Evolutionary conservation across 2,113 vertebrate genomes (phyloP).

Genomic region (Triplophysa rosa): DNA sequence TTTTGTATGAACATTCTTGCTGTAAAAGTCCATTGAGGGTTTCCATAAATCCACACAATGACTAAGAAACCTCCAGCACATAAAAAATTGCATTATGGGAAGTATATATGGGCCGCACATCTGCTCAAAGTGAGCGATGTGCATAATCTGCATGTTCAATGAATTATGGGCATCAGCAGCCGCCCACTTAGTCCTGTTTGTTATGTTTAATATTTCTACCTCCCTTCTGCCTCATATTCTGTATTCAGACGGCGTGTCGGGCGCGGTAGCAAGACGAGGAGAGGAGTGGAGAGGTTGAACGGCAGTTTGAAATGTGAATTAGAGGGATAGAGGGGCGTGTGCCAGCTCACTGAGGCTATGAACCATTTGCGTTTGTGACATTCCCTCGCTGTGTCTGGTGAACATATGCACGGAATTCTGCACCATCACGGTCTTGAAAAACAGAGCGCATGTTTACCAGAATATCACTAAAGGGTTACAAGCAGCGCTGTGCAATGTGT

Average conservation of each 20-base stretch:
- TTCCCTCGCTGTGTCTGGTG: constrained; percentile 11
- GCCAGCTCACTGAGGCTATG: not conserved
- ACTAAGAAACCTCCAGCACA: not conserved
- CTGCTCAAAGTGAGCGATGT: constrained; percentile 69
- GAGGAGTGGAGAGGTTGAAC: constrained; percentile 21
- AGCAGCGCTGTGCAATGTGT: not conserved
- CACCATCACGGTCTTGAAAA: not conserved
- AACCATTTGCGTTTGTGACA: constrained; percentile 27
- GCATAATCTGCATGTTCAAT: constrained; percentile 72
- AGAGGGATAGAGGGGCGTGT: constrained; percentile 12
- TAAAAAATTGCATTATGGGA: constrained; percentile 61
- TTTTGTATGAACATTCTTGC: too few species aligned
- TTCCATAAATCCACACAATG: too few species aligned
- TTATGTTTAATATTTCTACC: constrained; percentile 27
- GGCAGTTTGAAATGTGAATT: constrained; percentile 34
- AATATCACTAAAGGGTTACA: not conserved
- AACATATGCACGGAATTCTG: constrained; percentile 25
- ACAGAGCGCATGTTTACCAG: not conserved
- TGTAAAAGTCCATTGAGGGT: too few species aligned
- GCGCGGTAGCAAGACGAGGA: not conserved
- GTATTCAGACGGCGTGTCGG: constrained; percentile 6
- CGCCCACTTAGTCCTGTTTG: constrained; percentile 64
- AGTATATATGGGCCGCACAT: constrained; percentile 62
- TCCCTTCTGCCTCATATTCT: constrained; percentile 25
- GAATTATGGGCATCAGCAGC: constrained; percentile 53